Conservation (phyloP, 2,113 vertebrate species). For the Pionites leucogaster region DNA sequence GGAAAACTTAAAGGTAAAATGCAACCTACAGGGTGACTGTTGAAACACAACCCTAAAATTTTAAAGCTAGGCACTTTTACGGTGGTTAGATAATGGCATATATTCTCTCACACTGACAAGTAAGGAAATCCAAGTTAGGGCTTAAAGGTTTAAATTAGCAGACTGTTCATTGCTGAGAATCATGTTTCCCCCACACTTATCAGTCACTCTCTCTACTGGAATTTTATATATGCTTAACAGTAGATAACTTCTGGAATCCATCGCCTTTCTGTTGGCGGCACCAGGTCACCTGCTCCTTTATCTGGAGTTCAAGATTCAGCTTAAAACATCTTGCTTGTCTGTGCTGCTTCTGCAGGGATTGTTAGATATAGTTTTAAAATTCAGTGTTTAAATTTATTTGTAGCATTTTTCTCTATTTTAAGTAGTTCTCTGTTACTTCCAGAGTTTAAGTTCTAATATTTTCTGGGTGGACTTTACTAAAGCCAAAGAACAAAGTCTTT, state of each 20-base stretch:
- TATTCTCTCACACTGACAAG: background rate
- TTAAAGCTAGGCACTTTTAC: background rate
- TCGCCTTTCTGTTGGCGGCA: background rate
- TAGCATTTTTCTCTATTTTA: background rate
- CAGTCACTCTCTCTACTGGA: background rate
- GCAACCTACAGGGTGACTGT: background rate
- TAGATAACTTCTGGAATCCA: background rate
- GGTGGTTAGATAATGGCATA: background rate
- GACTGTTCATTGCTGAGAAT: background rate
- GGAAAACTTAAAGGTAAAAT: background rate
- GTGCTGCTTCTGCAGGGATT: background rate
- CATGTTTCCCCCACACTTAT: background rate
- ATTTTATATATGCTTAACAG: background rate
- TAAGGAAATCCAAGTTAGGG: background rate
- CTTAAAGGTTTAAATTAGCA: background rate
- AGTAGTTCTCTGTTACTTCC: background rate
- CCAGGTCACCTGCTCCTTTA: background rate
- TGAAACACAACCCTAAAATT: background rate
- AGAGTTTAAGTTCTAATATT: background rate
- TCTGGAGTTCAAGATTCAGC: background rate
- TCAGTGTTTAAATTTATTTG: background rate
- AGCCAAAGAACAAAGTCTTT: background rate
- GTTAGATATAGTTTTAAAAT: background rate
- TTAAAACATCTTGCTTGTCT: background rate
- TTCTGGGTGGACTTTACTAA: background rate